These are phyloP conservation scores for Drosophila repletoides DNA, from an alignment of 1,140 invertebrate genomes.

Conservation along the genomic window DNA sequence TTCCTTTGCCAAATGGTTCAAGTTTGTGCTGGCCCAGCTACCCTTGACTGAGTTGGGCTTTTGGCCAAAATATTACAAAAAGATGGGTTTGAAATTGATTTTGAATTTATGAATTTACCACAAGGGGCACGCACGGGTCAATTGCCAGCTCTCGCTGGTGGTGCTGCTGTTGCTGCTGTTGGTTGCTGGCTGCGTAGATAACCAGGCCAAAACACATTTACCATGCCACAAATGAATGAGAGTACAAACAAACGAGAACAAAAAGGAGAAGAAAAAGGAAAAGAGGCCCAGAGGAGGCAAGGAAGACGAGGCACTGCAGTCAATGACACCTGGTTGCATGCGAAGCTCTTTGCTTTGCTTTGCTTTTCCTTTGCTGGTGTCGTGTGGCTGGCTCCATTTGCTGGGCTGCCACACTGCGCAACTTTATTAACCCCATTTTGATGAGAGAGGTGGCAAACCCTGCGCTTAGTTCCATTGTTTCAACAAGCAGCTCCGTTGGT, in stretches of 20 bases:
- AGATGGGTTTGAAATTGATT: slow-evolving; percentile 33
- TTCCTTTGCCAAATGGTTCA: slow-evolving; percentile 52
- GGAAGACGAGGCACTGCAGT: slow-evolving; percentile 23
- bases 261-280: too few species aligned
- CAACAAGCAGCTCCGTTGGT: slow-evolving; percentile 9
- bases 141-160: slow-evolving; percentile 29
- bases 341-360: slow-evolving; percentile 10
- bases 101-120: slow-evolving; percentile 34
- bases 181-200: slow-evolving; percentile 1
- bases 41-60: slow-evolving; percentile 42
- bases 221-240: slow-evolving; percentile 10
- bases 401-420: slow-evolving; percentile 37
- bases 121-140: slow-evolving; percentile 2
- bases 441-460: slow-evolving; percentile 30
- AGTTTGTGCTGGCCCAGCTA: slow-evolving; percentile 38
- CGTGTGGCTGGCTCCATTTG: too few species aligned
- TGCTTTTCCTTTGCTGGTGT: too few species aligned
- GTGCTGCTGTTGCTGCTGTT: too few species aligned
- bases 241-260: slow-evolving; percentile 3
- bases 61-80: slow-evolving; percentile 26
- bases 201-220: slow-evolving; percentile 26
- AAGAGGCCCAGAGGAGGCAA: too few species aligned
- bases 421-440: slow-evolving; percentile 78
- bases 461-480: slow-evolving; percentile 68
- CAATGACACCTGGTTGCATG: slow-evolving; percentile 33